phyloP scores from a whole-genome alignment of 1,140 invertebrate genomes.

The Hyposmocoma kahamanoa region DNA sequence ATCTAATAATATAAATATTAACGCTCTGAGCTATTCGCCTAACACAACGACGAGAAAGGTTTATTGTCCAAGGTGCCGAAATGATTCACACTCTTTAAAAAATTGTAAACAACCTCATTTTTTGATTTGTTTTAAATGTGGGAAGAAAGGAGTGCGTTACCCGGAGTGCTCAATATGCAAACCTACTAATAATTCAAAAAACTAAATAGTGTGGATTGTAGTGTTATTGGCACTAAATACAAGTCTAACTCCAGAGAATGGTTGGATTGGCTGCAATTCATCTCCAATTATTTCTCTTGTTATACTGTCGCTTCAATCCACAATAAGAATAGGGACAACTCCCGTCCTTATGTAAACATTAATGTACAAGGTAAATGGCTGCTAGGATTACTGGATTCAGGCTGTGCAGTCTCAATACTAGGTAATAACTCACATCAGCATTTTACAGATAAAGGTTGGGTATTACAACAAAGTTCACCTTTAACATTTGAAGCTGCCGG shows the following conservation, averaged over 20 bases:
- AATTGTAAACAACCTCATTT: constrained; percentile 3
- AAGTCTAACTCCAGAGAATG: constrained; percentile 11
- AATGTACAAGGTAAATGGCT: constrained; percentile 5
- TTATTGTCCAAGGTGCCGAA: constrained; percentile 13
- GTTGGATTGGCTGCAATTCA: constrained; percentile 12
- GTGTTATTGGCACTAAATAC: neutral
- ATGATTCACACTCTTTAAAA: constrained; percentile 6
- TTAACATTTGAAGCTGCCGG: constrained; percentile 14
- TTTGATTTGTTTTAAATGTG: constrained; percentile 25
- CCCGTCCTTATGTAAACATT: constrained; percentile 14
- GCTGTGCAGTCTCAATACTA: constrained; percentile 18
- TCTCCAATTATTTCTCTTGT: neutral
- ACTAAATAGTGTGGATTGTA: constrained; percentile 16
- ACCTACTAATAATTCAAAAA: constrained; percentile 17
- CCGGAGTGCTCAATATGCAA: constrained; percentile 15
- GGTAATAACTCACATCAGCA: constrained; percentile 14
- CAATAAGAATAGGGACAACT: constrained; percentile 4
- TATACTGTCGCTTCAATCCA: constrained; percentile 9
- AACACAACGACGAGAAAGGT: neutral
- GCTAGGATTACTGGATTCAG: constrained; percentile 17
- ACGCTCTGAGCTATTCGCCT: neutral
- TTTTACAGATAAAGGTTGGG: neutral
- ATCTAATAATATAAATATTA: neutral
- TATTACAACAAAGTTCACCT: neutral
- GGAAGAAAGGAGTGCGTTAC: constrained; percentile 11